Base-by-base conservation (phyloP, 2,888 invertebrate genomes). In the Xanthia icteritia region DNA sequence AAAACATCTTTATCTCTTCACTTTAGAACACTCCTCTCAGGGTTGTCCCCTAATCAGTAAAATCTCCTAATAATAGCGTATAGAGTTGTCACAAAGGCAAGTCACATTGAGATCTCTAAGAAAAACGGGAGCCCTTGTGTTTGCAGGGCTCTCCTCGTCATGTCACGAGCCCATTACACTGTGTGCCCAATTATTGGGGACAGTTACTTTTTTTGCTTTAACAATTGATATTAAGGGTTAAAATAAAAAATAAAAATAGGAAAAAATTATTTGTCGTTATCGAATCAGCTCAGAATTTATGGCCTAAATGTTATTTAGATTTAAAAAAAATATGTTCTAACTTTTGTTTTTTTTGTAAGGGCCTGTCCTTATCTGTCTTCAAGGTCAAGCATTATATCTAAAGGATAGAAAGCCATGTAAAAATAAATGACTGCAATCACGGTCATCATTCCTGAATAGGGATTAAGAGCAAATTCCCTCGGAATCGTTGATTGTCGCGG, bases 21-120 rank as follows among this genome's bases (percentile, higher is more conserved):
- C 58, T 72, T 56, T 63, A 78, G 58, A 66, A 58, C 65, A 71
- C 56, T 58, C 63, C 73, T 60, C 74, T 79, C 27, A 87, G 65
- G 27, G 78, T n/a, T 36, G 73, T 42, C 67, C 69, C 67, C 58
- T 83, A 85, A 85, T 85, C 88, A 87, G 83, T 80, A 87, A 88
- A 83, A 79, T 60, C 74, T 64, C 64, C 64, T 82, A 79, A 77
- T 87, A 84, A 87, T 81, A 77, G 81, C 54, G 73, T 67, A 81
- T 66, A 90, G 88, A 88, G 85, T 88, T 88, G 88, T 90, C 92
- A 93, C 93, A 94, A 94, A 92, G 91, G n/a, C 63, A 69, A 91
- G 77, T 89, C 87, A 90, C 91, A 94, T 94, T 94, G 92, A 93
- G 92, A 91, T 87, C 92, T 90, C 90, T 89, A 89, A 92, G 92